phyloP scores from a whole-genome alignment of 2,797 vertebrate species.

The Rhinoraja longicauda region DNA sequence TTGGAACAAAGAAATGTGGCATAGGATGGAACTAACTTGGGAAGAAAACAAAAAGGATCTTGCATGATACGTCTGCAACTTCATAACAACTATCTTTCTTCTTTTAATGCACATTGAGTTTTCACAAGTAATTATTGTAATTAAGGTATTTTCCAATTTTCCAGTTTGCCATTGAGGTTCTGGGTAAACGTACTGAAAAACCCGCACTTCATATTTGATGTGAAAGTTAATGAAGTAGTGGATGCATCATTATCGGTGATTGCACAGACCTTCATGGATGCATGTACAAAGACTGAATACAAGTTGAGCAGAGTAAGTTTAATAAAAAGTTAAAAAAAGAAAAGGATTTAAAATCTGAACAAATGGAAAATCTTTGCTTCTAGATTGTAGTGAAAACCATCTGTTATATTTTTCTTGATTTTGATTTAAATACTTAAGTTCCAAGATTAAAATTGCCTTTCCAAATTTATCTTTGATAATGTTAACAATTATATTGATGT shows the following conservation, averaged over 20 bases:
- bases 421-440: neutral
- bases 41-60: neutral
- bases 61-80: neutral
- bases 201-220: slow-evolving; percentile 94
- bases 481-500: neutral
- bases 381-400: neutral
- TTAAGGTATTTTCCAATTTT: neutral
- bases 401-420: neutral
- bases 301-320: slow-evolving; percentile 91
- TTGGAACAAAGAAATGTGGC: neutral
- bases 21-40: neutral
- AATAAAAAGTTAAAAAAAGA: neutral
- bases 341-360: neutral
- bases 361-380: neutral
- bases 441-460: neutral
- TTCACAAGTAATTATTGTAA: neutral
- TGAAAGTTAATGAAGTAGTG: slow-evolving; percentile 92
- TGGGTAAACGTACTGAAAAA: slow-evolving; percentile 99
- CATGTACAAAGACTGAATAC: slow-evolving; percentile 96
- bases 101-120: slow-evolving; percentile 12
- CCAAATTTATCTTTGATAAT: neutral
- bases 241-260: slow-evolving; percentile 95
- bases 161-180: slow-evolving; percentile 86
- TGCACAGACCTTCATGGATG: slow-evolving; percentile 99
- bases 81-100: slow-evolving; percentile 41